Evolutionary conservation across 2,888 invertebrate genomes (phyloP), one percentile per base, ranked within the genome.

Genomic region (Caenorhabditis plicata): DNA sequence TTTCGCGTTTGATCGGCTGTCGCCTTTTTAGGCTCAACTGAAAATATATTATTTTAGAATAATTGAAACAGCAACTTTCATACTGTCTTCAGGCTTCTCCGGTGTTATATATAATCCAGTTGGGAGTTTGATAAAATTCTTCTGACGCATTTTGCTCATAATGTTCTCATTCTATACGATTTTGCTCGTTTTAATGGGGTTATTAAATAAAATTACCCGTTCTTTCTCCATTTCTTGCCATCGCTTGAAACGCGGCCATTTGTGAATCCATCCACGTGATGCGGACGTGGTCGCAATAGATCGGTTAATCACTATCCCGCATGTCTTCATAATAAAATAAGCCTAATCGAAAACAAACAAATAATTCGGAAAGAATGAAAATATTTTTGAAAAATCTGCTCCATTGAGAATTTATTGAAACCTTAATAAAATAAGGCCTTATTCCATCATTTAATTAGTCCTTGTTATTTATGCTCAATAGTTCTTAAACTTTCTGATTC

Each of bases 21-120:
- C 27, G 64, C 71, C 50, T 80, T 80, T 57, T 68, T 68, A 2
- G 77, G 77, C 23, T 62, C 38, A 31, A 72, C 80, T 74, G 48
- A 36, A 68, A 40, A 35, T n/a, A n/a, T n/a, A n/a, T n/a, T n/a
- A n/a, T n/a, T n/a, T n/a, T n/a, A n/a, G n/a, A n/a, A n/a, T 47
- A 17, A 49, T 19, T 19, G 26, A 49, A 1, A 25, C 7, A 27
- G 11, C 11, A 13, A 13, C 29, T 31, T 19, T 36, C 66, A 44
- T 29, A 77, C 75, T 63, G 58, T 76, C 62, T 35, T 71, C 73
- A 1, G 65, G 67, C 33, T 64, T 55, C 43, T 80, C 80, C 7
- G 77, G 75, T 11, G 72, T 71, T 15, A 78, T 66, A 45, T 78
- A 77, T 15, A 72, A 39, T n/a, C 68, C 75, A 27, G 73, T 71